phyloP scores from a whole-genome alignment of 1,140 invertebrate species.

The Philopotamus ludificatus region DNA sequence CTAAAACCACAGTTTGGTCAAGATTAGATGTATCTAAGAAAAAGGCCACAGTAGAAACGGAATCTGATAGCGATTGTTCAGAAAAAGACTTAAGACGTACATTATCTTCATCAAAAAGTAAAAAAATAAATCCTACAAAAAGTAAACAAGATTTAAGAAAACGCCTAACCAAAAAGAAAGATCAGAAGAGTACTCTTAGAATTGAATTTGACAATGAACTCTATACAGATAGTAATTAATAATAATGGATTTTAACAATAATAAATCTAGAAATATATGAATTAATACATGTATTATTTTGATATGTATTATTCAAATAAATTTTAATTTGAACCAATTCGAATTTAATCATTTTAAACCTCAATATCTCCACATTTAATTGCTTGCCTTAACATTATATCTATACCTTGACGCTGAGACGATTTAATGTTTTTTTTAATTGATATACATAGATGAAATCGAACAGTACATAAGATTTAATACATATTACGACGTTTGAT shows the following conservation, averaged over 20 bases:
- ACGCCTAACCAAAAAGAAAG: conserved; percentile 48
- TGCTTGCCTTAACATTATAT: no score
- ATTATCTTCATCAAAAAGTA: conserved; percentile 10
- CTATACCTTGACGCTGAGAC: no score
- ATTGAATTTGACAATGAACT: conserved; percentile 55
- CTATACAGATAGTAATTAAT: conserved; percentile 29
- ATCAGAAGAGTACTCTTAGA: conserved; percentile 47
- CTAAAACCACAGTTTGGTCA: conserved; percentile 58
- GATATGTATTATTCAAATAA: no score
- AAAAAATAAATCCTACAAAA: not conserved
- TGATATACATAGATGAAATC: no score
- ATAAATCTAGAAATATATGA: not conserved
- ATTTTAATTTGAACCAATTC: not conserved
- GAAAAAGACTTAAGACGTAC: conserved; percentile 31
- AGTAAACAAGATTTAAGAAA: conserved; percentile 39
- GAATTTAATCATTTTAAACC: no score
- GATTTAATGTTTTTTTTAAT: no score
- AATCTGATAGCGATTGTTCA: conserved; percentile 34
- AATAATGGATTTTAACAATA: not conserved
- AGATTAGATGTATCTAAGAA: conserved; percentile 54
- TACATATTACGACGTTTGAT: no score
- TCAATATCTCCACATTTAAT: no score
- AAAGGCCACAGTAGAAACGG: conserved; percentile 47
- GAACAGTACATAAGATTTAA: no score
- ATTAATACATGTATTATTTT: no score